phyloP scores from a whole-genome alignment of 2,113 vertebrate genomes.

The Epinephelus lanceolatus region DNA sequence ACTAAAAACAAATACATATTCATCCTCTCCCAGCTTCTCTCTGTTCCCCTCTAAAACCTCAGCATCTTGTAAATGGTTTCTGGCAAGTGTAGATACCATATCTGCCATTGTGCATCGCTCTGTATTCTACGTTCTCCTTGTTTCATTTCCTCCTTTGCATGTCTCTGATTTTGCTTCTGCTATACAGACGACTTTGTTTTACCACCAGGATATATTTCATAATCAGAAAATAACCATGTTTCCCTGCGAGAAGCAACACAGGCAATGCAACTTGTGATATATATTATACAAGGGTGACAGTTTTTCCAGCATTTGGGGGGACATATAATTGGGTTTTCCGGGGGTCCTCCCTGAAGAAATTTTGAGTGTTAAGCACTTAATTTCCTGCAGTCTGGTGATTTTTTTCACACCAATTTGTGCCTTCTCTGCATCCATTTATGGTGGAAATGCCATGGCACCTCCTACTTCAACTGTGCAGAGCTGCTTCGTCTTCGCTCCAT shows the following conservation, averaged over 20 bases:
- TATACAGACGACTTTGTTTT: conserved; percentile 22
- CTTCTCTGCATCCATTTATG: too few relatives aligned
- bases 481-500: too few relatives aligned
- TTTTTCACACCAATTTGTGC: too few relatives aligned
- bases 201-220: conserved; percentile 26
- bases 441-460: too few relatives aligned
- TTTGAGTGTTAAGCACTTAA: too few relatives aligned
- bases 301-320: too few relatives aligned
- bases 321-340: too few relatives aligned
- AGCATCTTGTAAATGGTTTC: conserved; percentile 67
- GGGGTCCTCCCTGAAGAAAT: too few relatives aligned
- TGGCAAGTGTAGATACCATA: conserved; percentile 64
- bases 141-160: conserved; percentile 28
- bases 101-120: conserved; percentile 55
- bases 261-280: neutral
- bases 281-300: neutral
- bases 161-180: conserved; percentile 40
- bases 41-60: conserved; percentile 31
- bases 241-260: neutral
- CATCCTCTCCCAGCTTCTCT: conserved; percentile 48
- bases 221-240: neutral
- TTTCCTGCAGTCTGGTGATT: too few relatives aligned
- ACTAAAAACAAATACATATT: conserved; percentile 77
- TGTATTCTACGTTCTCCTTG: conserved; percentile 43
- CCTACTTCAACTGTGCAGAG: too few relatives aligned